Conservation (phyloP, 2,113 vertebrate genomes). For the Emydura subglobosa region DNA sequence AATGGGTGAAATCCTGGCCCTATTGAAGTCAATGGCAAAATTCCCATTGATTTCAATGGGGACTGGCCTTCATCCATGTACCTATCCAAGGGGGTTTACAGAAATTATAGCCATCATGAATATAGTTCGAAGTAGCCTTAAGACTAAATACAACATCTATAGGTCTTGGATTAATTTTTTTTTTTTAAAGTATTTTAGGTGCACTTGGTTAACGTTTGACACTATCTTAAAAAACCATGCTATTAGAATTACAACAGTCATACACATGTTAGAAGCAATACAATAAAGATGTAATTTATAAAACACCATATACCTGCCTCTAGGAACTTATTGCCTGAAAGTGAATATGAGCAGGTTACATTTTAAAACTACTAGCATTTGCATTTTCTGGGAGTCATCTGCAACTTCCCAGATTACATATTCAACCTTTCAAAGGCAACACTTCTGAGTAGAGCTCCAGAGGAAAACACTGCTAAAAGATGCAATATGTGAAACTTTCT, state of each 20-base stretch:
- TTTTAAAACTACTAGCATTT: neutral
- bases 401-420: neutral
- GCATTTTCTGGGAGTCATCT: neutral
- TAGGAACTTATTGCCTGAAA: neutral
- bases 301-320: neutral
- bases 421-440: neutral
- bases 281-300: fast-evolving
- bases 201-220: fast-evolving
- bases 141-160: fast-evolving
- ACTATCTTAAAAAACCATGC: neutral
- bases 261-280: neutral
- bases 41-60: no score
- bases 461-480: neutral
- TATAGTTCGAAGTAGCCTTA: neutral
- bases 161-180: neutral
- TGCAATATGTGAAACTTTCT: neutral
- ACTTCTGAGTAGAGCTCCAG: neutral
- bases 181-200: neutral
- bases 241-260: fast-evolving
- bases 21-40: fast-evolving
- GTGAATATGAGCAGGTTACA: neutral
- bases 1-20: fast-evolving
- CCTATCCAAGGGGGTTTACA: neutral
- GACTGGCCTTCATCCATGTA: fast-evolving
- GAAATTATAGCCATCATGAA: no score